These are phyloP conservation scores for Andrena cerasifolii DNA, from an alignment of 1,140 invertebrate genomes.

Conservation along the genomic window DNA sequence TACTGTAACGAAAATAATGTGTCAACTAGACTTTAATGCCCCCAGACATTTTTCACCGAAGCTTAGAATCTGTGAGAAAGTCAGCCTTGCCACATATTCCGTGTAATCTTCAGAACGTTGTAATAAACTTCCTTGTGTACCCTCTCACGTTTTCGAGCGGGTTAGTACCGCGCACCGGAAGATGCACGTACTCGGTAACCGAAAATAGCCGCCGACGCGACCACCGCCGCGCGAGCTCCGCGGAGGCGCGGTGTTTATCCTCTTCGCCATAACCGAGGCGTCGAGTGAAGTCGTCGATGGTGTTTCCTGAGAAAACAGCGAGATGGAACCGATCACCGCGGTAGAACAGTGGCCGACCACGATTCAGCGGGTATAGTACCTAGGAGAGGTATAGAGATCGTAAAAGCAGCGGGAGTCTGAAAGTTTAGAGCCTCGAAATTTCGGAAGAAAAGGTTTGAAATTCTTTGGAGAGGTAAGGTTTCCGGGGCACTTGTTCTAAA, in stretches of 20 bases:
- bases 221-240: conserved; percentile 28
- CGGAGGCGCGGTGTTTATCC: conserved; percentile 61
- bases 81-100: too few relatives aligned
- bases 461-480: too few relatives aligned
- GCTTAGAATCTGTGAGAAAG: too few relatives aligned
- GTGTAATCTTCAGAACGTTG: too few relatives aligned
- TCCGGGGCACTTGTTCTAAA: too few relatives aligned
- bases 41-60: too few relatives aligned
- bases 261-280: conserved; percentile 40
- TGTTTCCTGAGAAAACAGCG: conserved; percentile 57
- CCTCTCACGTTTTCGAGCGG: conserved; percentile 50
- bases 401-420: too few relatives aligned
- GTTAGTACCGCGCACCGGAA: conserved; percentile 49
- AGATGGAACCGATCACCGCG: not conserved
- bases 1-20: too few relatives aligned
- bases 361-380: not conserved
- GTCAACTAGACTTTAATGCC: too few relatives aligned
- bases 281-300: conserved; percentile 51
- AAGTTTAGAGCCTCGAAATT: too few relatives aligned
- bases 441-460: too few relatives aligned
- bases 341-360: not conserved
- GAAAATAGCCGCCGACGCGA: conserved; percentile 63
- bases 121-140: not conserved
- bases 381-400: too few relatives aligned
- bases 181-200: conserved; percentile 47